Evolutionary conservation across 2,888 invertebrate genomes (phyloP), one percentile per base, ranked within the genome.

Genomic region (Apamea epomidion): DNA sequence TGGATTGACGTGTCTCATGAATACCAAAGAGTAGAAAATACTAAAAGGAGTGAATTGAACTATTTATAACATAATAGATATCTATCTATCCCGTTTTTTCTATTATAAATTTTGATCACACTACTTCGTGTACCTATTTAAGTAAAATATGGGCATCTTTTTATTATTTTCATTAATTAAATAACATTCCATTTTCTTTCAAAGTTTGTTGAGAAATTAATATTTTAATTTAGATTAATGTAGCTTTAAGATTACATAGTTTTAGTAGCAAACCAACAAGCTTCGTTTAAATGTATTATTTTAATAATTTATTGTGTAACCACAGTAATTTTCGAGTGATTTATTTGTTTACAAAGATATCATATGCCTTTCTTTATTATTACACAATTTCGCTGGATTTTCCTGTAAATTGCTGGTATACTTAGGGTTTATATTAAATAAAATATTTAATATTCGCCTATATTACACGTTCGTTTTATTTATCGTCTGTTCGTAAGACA

Each of bases 391-490:
- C 84, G 90, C 93, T 92, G 92, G 87, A 87, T 89, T 91, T 93
- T 92, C 91, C 91, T 95, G 94, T 93, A 93, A 91, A 94, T 94
- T 91, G 88, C 94, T 94, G 94, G 81, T 94, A 93, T 91, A 92
- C 92, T 94, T 94, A 95, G 93, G 91, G 92, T 95, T 94, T 95
- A 95, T 95, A 95, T 95, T 94, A 94, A 95, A 95, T 94, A 89
- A 95, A 94, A 93, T 94, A 95, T 93, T 95, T 94, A 96, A 95
- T 96, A 96, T 96, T 96, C 96, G 96, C 96, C 96, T 96, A 94
- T 94, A 95, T 86, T 90, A 86, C 81, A 60, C 6, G 14, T 74
- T 81, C 85, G 91, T 94, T 95, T 95, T 87, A 93, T 92, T 94
- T 87, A 64, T 68, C 18, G 0, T 0, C 21, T 62, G 5, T 37